These are phyloP conservation scores for Elachura formosa DNA, from an alignment of 2,113 vertebrate genomes.

Conservation along the genomic window DNA sequence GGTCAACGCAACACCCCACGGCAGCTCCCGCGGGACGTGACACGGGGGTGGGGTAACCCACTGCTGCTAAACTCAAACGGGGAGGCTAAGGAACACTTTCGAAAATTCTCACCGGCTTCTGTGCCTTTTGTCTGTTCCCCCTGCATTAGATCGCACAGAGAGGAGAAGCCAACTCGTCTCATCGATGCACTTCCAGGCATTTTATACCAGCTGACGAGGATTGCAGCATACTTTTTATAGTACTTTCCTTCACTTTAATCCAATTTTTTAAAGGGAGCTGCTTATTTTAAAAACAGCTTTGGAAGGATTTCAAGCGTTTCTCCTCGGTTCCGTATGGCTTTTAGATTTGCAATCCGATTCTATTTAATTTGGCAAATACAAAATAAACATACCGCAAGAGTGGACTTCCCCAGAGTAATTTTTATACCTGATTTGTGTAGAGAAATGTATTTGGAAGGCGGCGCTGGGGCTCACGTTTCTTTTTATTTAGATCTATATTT, in stretches of 20 bases:
- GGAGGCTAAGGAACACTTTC: neutral
- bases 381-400: conserved; percentile 49
- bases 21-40: neutral
- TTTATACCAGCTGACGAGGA: neutral
- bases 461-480: conserved; percentile 19
- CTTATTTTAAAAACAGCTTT: conserved; percentile 35
- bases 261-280: neutral
- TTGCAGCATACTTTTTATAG: neutral
- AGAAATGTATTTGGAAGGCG: conserved; percentile 39
- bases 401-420: conserved; percentile 31
- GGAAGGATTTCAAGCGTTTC: conserved; percentile 21
- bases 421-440: conserved; percentile 29
- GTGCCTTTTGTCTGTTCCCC: neutral
- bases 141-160: neutral
- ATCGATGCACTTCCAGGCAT: neutral
- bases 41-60: neutral
- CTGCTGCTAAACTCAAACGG: neutral
- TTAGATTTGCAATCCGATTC: conserved; percentile 32
- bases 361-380: conserved; percentile 60
- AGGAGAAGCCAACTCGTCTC: neutral
- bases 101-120: neutral
- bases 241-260: neutral
- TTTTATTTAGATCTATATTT: conserved; percentile 61
- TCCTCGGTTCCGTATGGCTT: conserved; percentile 3
- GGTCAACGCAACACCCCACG: neutral